Percentiles rank a stretch among this genome's conserved stretches.
Conservation (phyloP, 1,140 invertebrate species). For the Ganaspis sp. region DNA sequence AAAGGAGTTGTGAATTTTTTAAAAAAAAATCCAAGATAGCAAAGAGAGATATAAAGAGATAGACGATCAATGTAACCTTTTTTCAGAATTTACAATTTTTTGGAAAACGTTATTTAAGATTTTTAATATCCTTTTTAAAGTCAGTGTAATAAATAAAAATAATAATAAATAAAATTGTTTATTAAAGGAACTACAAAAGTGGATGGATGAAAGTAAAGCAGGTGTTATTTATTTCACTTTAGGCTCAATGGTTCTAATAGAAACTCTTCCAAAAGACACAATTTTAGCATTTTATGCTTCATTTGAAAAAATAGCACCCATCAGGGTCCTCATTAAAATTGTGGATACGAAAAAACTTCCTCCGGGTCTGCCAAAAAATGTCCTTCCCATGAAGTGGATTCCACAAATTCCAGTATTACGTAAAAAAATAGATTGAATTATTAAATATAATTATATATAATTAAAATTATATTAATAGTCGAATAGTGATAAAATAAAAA, state of each 20-base stretch:
- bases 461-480: too few relatives aligned
- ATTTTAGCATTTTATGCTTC: slow-evolving; percentile 43
- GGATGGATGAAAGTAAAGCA: slow-evolving; percentile 80
- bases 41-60: too few relatives aligned
- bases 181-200: slow-evolving; percentile 80
- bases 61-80: too few relatives aligned
- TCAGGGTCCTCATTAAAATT: slow-evolving; percentile 55
- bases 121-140: too few relatives aligned
- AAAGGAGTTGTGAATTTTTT: too few relatives aligned
- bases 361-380: slow-evolving; percentile 74
- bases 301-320: slow-evolving; percentile 52
- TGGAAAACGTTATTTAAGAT: too few relatives aligned
- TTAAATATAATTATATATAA: not conserved
- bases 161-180: slow-evolving; percentile 33
- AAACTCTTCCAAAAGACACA: slow-evolving; percentile 76
- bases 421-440: slow-evolving; percentile 63
- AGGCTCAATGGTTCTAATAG: slow-evolving; percentile 80
- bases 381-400: slow-evolving; percentile 79
- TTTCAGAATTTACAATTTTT: too few relatives aligned
- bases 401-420: slow-evolving; percentile 81
- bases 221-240: slow-evolving; percentile 84
- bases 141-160: too few relatives aligned
- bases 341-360: slow-evolving; percentile 57
- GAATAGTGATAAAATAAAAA: too few relatives aligned
- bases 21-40: too few relatives aligned